Base-by-base conservation (phyloP, 2,797 vertebrate species). In the Clarias pachynema region DNA sequence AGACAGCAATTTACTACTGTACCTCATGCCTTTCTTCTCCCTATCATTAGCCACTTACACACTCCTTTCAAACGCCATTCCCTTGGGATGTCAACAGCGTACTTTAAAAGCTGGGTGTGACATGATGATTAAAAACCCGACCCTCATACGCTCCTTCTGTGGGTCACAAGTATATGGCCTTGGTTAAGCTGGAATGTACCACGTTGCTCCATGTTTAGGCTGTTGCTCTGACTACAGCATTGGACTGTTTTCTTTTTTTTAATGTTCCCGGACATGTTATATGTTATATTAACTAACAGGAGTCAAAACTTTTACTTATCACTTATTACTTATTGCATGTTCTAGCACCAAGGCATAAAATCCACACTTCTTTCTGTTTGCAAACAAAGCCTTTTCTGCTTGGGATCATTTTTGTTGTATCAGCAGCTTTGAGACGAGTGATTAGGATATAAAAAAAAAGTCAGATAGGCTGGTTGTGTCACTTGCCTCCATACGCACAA, bases 61-160 rank as follows among this genome's bases (percentile, higher is more conserved):
- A 60, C 44, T 66, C 68, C 26, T n/a, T 73, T 80, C 62, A 62
- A 74, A 79, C 7, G 18, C 31, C 53, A 59, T 77, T 57, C 18
- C 53, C 74, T 86, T 79, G 31, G 34, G 83, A 84, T 44, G 69
- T 86, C 85, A 75, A 60, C 82, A 37, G 74, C 69, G 9, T 40
- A 59, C 74, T 79, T 83, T 89, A 84, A 87, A 89, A 82, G 53
- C 65, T 82, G 86, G 86, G 88, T 72, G 74, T 87, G 83, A 78
- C 62, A 83, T 37, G 62, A 40, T 63, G 72, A 85, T 87, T 88
- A 85, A 79, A 85, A 83, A 53, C 34, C 53, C 20, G 84, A 83
- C 85, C 85, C 81, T 74, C 75, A 74, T 75, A 85, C 31, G 57
- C n/a, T 79, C 82, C 65, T 37, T 63, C 65, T 60, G 74, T 31